phyloP scores from a whole-genome alignment of 2,797 vertebrate genomes.

The Cygnus olor region DNA sequence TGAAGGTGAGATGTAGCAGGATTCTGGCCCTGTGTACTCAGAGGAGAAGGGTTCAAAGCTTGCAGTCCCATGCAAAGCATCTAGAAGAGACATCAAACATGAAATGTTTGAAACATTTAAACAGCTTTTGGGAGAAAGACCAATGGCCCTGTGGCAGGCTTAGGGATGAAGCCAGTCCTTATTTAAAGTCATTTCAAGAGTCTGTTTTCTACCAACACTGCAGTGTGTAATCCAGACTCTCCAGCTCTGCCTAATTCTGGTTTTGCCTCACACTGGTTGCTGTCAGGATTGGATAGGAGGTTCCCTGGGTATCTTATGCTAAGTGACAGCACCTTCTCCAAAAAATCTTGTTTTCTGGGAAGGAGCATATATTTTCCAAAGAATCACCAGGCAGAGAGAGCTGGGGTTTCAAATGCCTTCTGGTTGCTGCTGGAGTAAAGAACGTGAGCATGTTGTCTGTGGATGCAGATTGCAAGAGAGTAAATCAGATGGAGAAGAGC shows the following conservation, averaged over 20 bases:
- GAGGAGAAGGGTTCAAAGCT: not conserved
- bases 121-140: not conserved
- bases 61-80: not conserved
- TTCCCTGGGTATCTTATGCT: not conserved
- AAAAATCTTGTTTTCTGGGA: not conserved
- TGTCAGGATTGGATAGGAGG: not conserved
- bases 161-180: not conserved
- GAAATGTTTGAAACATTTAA: not conserved
- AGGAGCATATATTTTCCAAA: not conserved
- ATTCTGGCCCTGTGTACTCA: not conserved
- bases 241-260: not conserved
- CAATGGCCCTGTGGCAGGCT: not conserved
- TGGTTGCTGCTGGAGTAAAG: not conserved
- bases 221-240: rapidly evolving
- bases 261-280: not conserved
- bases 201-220: not conserved
- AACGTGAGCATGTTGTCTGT: not conserved
- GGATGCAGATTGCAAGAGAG: not conserved
- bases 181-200: not conserved
- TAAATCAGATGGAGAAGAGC: not conserved
- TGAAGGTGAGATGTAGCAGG: not conserved
- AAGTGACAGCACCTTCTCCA: rapidly evolving
- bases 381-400: not conserved
- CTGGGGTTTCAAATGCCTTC: not conserved
- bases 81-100: not conserved